These are phyloP conservation scores for Clarias laeviceps DNA, from an alignment of 2,797 vertebrate genomes.

Conservation along the genomic window DNA sequence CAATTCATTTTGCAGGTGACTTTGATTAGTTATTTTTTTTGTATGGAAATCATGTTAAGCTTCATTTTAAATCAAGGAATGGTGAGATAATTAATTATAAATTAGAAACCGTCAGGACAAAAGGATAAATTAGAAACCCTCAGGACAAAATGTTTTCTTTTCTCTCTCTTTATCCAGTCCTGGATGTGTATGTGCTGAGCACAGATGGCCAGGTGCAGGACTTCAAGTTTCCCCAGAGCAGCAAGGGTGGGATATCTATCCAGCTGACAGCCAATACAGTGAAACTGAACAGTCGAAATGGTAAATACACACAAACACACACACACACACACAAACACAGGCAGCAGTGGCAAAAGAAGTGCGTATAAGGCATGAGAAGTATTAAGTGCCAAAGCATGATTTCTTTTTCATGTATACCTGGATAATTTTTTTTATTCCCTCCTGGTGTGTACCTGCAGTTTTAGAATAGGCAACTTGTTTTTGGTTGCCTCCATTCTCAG, in stretches of 20 bases:
- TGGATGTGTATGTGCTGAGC: conserved; percentile 95
- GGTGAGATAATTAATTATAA: background rate
- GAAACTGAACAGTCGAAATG: conserved; percentile 97
- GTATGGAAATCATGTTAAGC: background rate
- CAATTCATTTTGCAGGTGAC: background rate
- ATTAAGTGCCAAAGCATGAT: conserved; percentile 48
- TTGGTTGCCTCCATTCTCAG: background rate
- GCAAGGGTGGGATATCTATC: conserved; percentile 90
- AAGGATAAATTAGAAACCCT: background rate
- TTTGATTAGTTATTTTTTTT: background rate
- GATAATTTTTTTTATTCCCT: conserved; percentile 29
- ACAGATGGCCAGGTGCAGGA: conserved; percentile 98
- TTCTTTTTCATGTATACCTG: conserved; percentile 37
- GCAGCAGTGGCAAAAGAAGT: background rate
- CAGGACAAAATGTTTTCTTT: background rate
- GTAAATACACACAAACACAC: conserved; percentile 71
- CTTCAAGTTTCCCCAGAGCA: conserved; percentile 94
- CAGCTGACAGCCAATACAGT: conserved; percentile 96
- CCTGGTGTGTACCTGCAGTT: conserved; percentile 19
- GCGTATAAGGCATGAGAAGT: conserved; percentile 40
- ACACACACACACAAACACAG: background rate
- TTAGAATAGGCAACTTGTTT: background rate
- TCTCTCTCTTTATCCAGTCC: conserved; percentile 72
- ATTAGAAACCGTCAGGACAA: background rate
- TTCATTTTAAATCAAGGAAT: background rate